Base-by-base conservation (phyloP, 1,140 invertebrate genomes). In the Nylanderia fulva region DNA sequence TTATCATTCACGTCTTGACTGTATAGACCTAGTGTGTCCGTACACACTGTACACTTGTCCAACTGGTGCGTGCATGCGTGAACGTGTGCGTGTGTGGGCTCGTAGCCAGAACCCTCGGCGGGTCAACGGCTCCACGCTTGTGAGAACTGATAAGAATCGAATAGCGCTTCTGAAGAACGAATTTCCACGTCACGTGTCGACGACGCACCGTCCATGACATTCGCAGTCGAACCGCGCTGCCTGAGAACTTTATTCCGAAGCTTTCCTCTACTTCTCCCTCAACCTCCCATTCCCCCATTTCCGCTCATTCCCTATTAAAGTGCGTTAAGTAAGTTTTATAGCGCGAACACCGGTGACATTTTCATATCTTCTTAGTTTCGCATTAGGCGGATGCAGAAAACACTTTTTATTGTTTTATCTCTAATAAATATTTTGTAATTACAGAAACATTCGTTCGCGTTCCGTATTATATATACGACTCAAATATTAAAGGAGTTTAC, bases 91-190 rank as follows among this genome's bases (percentile, higher is more conserved):
- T 33, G 21, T 8, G 29, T 56, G 15, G 11, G 42, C 64, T 66
- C 64, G 39, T 9, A 18, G 76, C 58, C n/a, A 58, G 42, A 45
- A n/a, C n/a, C 42, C 42, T 9, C 36, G 61, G 45, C 76, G 79
- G 85, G 88, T 90, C 88, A 89, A 82, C 72, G 88, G 69, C 74
- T 66, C 11, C 42, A 6, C 24, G 45, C 48, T 80, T 63, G 48
- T 52, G 63, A 18, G 3, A 66, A 42, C 3, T 74, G 85, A 89
- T 88, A 89, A 88, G 77, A 86, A 86, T 89, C 86, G 88, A 75
- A 76, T n/a, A 33, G 42, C 86, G 15, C 42, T 45, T 15, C 79
- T 66, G 24, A n/a, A n/a, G 29, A 7, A 60, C 60, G 82, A 69
- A 87, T 74, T 54, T 85, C 54, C 15, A 21, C n/a, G 45, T 69